Evolutionary conservation across 2,888 invertebrate genomes (phyloP), one percentile per base, ranked within the genome.

Genomic region (Zygothrica quintamaculata): DNA sequence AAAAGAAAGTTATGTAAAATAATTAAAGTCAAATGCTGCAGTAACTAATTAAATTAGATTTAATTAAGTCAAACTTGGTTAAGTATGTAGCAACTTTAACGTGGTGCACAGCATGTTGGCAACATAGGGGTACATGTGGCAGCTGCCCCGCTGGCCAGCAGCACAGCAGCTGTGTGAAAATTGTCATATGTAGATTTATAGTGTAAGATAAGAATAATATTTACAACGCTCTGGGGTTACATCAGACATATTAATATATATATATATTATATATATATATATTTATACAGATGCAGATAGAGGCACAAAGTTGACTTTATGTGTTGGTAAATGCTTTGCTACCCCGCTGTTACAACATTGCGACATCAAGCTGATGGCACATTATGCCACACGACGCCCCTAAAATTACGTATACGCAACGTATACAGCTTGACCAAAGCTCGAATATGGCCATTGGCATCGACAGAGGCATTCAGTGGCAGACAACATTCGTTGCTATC

Each of bases 111-210:
- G 57, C 39, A 47, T 33, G 33, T n/a, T 36, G 43, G 15, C 22
- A n/a, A n/a, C n/a, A 6, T 37, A 31, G 50, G 15, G 42, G 36
- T 44, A 47, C 16, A 50, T 50, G 48, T 46, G 64, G 43, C 64
- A 65, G 44, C 22, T 65, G 67, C 60, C 34, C 61, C 39, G 36
- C 39, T 67, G 25, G 67, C 51, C 72, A 56, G 53, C 9, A 29
- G 29, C 29, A n/a, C 29, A n/a, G 51, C 69, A 68, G 66, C 66
- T 68, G 65, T 72, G 85, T 69, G 77, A 78, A 82, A 87, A 86
- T 86, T 87, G 87, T 87, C 85, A 86, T 85, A 86, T 84, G 85
- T 84, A 84, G 82, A 84, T 86, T 87, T 86, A 87, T 87, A 66
- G 84, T 70, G 59, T 73, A 77, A 73, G 85, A 86, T 86, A 85